Evolutionary conservation across 1,140 invertebrate species (phyloP).

Genomic region (Euura saliciscinereae): DNA sequence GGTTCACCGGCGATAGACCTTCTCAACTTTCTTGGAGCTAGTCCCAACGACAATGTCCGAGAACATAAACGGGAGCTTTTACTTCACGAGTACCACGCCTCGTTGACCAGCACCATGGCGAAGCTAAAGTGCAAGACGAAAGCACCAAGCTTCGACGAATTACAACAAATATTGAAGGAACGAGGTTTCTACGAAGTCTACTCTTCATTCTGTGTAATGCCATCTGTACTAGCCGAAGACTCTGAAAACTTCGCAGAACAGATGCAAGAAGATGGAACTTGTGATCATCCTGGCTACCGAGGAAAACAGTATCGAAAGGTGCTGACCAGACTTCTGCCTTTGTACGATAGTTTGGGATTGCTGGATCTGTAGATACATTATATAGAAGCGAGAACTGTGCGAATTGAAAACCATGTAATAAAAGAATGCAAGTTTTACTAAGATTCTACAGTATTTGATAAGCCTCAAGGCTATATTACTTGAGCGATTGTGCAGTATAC

Average conservation of each 20-base stretch:
- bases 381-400: not conserved
- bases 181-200: not conserved
- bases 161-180: not conserved
- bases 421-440: no score
- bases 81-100: not conserved
- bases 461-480: no score
- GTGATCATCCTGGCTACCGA: conserved; percentile 29
- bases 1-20: conserved; percentile 45
- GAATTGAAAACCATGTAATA: no score
- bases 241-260: conserved; percentile 40
- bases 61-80: not conserved
- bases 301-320: conserved; percentile 22
- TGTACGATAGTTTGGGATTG: conserved; percentile 37
- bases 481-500: no score
- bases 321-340: conserved; percentile 38
- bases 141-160: not conserved
- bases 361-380: conserved; percentile 32
- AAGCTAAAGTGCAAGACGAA: not conserved
- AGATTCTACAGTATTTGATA: no score
- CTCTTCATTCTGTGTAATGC: no score
- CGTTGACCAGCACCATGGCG: not conserved
- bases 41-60: conserved; percentile 9
- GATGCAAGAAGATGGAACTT: conserved; percentile 21
- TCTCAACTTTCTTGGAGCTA: conserved; percentile 38
- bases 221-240: not conserved